These are phyloP conservation scores for Agonopterix arenella DNA, from an alignment of 2,888 invertebrate genomes.

Conservation along the genomic window DNA sequence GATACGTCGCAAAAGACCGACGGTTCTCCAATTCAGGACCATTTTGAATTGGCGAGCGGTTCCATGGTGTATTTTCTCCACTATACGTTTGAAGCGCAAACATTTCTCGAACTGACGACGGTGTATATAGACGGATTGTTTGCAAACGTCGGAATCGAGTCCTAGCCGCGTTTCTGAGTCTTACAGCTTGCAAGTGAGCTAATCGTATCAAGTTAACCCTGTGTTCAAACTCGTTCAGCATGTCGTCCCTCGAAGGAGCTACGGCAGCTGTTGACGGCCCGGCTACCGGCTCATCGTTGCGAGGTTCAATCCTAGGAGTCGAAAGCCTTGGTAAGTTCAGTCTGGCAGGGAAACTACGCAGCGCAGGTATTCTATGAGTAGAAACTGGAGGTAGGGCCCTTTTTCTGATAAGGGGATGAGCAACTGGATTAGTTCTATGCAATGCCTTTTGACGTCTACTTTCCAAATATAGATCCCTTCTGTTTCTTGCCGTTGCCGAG, in stretches of 20 bases:
- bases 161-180: slow-evolving; percentile 56
- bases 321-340: slow-evolving; percentile 18
- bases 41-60: slow-evolving; percentile 24
- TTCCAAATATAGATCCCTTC: slow-evolving; percentile 58
- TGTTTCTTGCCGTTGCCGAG: slow-evolving; percentile 53
- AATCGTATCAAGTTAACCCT: slow-evolving; percentile 59
- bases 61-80: slow-evolving; percentile 33
- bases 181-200: slow-evolving; percentile 59
- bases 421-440: slow-evolving; percentile 58
- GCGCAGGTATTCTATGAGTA: slow-evolving; percentile 53
- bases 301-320: slow-evolving; percentile 20
- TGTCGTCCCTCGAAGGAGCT: slow-evolving; percentile 28
- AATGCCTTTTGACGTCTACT: slow-evolving; percentile 56
- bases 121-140: slow-evolving; percentile 60
- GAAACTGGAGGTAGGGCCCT: slow-evolving; percentile 48
- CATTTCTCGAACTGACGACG: slow-evolving; percentile 63
- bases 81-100: slow-evolving; percentile 42
- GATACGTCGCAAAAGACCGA: slow-evolving; percentile 32
- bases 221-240: slow-evolving; percentile 48
- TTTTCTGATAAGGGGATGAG: slow-evolving; percentile 52
- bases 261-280: slow-evolving; percentile 40
- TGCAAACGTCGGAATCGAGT: slow-evolving; percentile 57
- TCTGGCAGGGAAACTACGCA: slow-evolving; percentile 44
- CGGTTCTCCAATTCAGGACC: slow-evolving; percentile 25
- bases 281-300: slow-evolving; percentile 43